phyloP scores from a whole-genome alignment of 2,113 vertebrate species.

The Tricholaema leucomelas region DNA sequence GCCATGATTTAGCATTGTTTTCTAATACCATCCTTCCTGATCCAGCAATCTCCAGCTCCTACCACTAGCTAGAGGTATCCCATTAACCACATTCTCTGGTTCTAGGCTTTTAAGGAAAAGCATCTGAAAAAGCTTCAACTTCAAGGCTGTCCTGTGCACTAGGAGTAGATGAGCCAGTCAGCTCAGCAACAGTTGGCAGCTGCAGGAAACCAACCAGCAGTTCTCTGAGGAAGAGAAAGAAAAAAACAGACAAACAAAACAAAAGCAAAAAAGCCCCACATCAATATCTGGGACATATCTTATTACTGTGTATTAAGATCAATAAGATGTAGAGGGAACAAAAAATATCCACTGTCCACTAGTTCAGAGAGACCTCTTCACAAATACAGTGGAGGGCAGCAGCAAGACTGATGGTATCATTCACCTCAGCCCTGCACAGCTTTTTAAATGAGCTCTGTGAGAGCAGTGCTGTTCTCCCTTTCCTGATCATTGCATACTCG shows the following conservation, averaged over 20 bases:
- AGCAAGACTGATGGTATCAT: not conserved
- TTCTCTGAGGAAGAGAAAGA: not conserved
- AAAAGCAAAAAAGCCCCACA: no score
- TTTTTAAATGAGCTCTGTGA: not conserved
- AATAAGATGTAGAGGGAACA: not conserved
- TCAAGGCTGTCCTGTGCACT: not conserved
- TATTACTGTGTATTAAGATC: not conserved
- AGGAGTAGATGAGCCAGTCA: not conserved
- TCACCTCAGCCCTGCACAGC: not conserved
- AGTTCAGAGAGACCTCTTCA: not conserved
- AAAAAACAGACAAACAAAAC: no score
- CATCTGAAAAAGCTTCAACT: not conserved
- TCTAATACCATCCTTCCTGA: not conserved
- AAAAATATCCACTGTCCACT: rapidly evolving
- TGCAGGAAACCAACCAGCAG: not conserved
- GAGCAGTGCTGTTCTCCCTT: not conserved
- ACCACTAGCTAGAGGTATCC: not conserved
- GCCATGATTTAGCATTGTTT: not conserved
- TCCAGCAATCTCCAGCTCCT: not conserved
- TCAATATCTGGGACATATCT: not conserved
- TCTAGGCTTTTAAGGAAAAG: not conserved
- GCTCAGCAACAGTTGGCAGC: not conserved
- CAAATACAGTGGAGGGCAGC: not conserved
- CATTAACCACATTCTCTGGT: not conserved
- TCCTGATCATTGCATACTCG: not conserved